Evolutionary conservation across 64 coral and sea anemone genomes (phyloP).

Genomic region (Montipora cactus): DNA sequence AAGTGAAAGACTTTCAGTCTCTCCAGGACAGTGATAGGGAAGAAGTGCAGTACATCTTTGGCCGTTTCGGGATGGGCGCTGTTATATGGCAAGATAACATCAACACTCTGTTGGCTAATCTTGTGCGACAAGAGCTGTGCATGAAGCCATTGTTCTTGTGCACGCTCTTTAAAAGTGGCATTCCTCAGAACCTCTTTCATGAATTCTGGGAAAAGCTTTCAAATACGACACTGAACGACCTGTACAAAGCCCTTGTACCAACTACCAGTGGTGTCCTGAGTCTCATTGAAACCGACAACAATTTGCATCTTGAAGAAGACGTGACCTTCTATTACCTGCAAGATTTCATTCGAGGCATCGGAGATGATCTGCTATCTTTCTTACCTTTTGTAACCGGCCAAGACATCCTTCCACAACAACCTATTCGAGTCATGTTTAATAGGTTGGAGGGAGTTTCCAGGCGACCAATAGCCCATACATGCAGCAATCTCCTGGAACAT

Average conservation of each 20-base stretch:
- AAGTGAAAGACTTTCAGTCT: background rate
- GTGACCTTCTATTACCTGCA: background rate
- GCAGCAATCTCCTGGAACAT: conserved; percentile 2
- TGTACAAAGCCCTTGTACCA: background rate
- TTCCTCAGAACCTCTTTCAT: background rate
- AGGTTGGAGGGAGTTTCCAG: conserved; percentile 16
- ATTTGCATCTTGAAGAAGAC: background rate
- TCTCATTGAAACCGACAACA: background rate
- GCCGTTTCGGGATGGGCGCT: background rate
- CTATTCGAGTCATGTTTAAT: conserved; percentile 19
- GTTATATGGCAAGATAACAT: background rate
- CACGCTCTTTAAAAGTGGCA: background rate
- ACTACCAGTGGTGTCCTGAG: background rate
- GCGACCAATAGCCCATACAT: conserved; percentile 25
- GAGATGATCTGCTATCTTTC: background rate
- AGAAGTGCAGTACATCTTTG: background rate
- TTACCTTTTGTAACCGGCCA: background rate
- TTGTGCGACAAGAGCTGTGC: background rate
- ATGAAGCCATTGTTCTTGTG: background rate
- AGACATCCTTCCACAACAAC: background rate
- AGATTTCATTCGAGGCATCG: conserved; percentile 18
- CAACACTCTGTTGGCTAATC: background rate
- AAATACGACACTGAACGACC: background rate
- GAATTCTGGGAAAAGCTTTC: background rate
- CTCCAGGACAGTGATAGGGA: background rate